phyloP scores from a whole-genome alignment of 2,797 vertebrate genomes.

The Notamacropus eugenii region DNA sequence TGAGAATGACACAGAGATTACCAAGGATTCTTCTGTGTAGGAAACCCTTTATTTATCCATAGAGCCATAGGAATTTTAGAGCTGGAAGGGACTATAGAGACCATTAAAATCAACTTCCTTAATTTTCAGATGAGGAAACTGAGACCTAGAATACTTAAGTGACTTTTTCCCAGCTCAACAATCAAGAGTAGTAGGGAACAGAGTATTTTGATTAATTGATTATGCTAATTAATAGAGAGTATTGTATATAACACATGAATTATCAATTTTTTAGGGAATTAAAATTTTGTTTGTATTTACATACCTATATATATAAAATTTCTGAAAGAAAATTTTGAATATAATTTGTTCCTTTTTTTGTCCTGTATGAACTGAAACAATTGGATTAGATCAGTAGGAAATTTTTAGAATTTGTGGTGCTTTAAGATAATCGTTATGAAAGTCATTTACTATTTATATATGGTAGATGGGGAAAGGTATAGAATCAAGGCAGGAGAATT shows the following conservation, averaged over 20 bases:
- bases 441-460: not conserved
- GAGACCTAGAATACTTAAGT: not conserved
- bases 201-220: not conserved
- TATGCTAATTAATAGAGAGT: not conserved
- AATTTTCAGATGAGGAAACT: constrained; percentile 24
- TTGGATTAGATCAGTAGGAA: not conserved
- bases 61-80: not conserved
- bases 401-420: not conserved
- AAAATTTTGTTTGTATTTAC: not conserved
- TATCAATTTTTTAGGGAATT: not conserved
- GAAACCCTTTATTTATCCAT: not conserved
- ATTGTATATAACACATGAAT: not conserved
- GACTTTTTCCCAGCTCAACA: not conserved
- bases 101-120: constrained; percentile 8
- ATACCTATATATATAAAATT: not conserved
- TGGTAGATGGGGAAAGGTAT: not conserved
- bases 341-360: not conserved
- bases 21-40: not conserved
- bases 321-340: not conserved
- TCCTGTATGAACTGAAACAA: not conserved
- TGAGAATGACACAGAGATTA: not conserved
- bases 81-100: not conserved
- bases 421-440: not conserved
- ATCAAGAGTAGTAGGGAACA: not conserved
- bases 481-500: not conserved